Evolutionary conservation across 2,888 invertebrate genomes (phyloP), one percentile per base, ranked within the genome.

Genomic region (Eilema caniola): DNA sequence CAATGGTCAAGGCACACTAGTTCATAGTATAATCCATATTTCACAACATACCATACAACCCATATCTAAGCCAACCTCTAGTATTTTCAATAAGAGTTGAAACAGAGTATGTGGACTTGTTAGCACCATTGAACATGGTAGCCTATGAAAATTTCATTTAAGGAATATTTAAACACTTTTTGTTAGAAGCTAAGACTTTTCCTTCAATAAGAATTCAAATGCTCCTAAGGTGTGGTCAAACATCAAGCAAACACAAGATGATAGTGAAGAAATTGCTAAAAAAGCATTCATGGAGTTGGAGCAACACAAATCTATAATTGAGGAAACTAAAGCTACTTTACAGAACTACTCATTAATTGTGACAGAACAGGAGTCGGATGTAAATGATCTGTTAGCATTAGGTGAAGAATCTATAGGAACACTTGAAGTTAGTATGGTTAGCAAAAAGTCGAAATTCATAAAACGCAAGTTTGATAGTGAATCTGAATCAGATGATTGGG

Each of bases 401-500:
- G 97, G 97, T 71, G 97, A 97, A 92, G 92, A 95, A 66, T 88
- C 90, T 67, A 82, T 83, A 41, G 83, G 86, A 62, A 37, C 33
- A 20, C 56, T 64, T 37, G 74, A 78, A 59, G 65, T 79, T 53
- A 85, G 78, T 74, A 78, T 81, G 69, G 63, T 71, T 23, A 85
- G 83, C 66, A 90, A 90, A 66, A 88, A 88, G 81, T 68, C 69
- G 2, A 90, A 87, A 71, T 73, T 72, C 20, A 88, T 87, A 83
- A 91, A 83, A 70, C 73, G 62, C 1, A 88, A 84, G 79, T 81
- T 88, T 78, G 90, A 91, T 41, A 96, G 96, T 81, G 96, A 96
- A 64, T 96, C 97, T 7, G 97, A 97, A 83, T 94, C 96, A 66
- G 97, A 96, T 78, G 96, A 97, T 85, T 97, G 97, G 96, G 97